Evolutionary conservation across 2,113 vertebrate species (phyloP).

Genomic region (Bucco capensis): DNA sequence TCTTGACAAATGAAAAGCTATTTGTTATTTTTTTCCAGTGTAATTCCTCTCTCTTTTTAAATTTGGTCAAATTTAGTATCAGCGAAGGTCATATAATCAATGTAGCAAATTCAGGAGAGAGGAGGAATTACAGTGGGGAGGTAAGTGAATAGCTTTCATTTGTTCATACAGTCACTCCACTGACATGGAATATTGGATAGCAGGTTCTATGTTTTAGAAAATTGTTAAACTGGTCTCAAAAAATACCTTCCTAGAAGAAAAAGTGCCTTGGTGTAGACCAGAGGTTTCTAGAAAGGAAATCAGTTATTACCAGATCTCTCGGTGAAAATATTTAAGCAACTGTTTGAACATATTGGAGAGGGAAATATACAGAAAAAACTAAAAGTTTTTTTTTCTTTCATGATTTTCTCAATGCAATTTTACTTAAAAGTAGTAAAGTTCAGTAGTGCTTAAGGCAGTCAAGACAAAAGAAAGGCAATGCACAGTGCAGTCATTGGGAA

Average conservation of each 20-base stretch:
- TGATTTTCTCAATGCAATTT: not conserved
- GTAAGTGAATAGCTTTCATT: not conserved
- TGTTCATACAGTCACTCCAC: not conserved
- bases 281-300: not conserved
- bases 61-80: not conserved
- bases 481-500: not conserved
- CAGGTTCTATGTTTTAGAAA: not conserved
- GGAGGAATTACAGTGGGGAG: not conserved
- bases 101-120: not conserved
- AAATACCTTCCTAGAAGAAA: not conserved
- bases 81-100: not conserved
- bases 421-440: not conserved
- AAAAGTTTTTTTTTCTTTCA: too few relatives aligned
- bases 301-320: not conserved
- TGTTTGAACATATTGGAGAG: not conserved
- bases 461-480: not conserved
- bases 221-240: not conserved
- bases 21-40: not conserved
- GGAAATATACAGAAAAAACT: not conserved
- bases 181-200: not conserved
- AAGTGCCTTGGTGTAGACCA: not conserved
- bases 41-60: not conserved
- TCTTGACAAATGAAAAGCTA: not conserved
- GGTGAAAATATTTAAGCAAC: not conserved
- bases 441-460: not conserved